These are phyloP conservation scores for Planiliza haematocheilus DNA, from an alignment of 2,113 vertebrate genomes.

Conservation along the genomic window DNA sequence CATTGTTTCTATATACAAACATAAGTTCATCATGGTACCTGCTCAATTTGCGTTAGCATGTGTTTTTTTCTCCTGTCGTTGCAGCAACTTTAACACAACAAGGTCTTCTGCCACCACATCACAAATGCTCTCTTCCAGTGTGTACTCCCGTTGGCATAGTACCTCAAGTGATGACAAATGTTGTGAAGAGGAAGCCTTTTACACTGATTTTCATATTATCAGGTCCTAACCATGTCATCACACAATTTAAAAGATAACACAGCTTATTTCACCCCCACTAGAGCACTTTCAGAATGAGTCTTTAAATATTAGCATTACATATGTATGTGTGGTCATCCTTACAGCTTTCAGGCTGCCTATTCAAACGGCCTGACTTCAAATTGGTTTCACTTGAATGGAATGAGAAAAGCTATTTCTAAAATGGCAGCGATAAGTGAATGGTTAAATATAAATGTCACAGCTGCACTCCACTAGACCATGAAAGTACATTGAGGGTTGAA, in stretches of 20 bases:
- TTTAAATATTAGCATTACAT: slow-evolving; percentile 47
- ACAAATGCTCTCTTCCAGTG: no score
- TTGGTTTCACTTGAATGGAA: slow-evolving; percentile 56
- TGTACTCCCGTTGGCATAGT: no score
- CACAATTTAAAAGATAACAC: slow-evolving; percentile 55
- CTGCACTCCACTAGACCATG: slow-evolving; percentile 61
- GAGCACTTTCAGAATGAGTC: slow-evolving; percentile 30
- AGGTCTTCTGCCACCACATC: no score
- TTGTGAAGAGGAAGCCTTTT: slow-evolving; percentile 13
- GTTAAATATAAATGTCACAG: slow-evolving; percentile 77
- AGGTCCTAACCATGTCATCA: slow-evolving; percentile 47
- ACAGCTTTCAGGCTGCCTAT: slow-evolving; percentile 32
- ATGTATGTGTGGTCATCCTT: slow-evolving; percentile 29
- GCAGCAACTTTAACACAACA: no score
- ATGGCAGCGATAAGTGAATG: slow-evolving; percentile 57
- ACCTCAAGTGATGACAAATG: slow-evolving; percentile 16
- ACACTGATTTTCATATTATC: background rate
- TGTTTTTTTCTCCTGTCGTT: no score
- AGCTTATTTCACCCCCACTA: slow-evolving; percentile 8
- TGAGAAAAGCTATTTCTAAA: slow-evolving; percentile 46
- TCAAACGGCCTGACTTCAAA: slow-evolving; percentile 52
- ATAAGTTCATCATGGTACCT: no score
- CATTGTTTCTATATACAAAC: no score
- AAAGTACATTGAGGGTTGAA: slow-evolving; percentile 66
- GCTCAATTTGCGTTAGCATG: no score